Percentiles rank a stretch among this genome's conserved stretches.
Conservation (phyloP, 2,797 vertebrate genomes). For the Spizella passerina region DNA sequence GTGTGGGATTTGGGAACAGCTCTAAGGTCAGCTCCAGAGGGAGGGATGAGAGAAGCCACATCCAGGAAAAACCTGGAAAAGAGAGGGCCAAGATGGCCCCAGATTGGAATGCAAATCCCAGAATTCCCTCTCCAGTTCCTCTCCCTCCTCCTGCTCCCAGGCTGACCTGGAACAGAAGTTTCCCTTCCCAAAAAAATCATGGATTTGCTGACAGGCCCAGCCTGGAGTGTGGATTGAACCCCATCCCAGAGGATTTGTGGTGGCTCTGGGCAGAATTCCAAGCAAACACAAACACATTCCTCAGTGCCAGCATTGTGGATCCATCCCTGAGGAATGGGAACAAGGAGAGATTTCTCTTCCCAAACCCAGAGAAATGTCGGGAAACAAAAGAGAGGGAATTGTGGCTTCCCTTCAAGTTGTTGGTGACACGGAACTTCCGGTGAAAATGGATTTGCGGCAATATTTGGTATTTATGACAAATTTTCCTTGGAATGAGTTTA, state of each 20-base stretch:
- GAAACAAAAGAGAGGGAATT: background rate
- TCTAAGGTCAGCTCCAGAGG: fast-evolving
- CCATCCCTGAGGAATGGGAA: background rate
- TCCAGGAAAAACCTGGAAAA: background rate
- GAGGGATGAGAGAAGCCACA: background rate
- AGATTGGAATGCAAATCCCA: background rate
- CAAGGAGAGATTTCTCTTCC: background rate
- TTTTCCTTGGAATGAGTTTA: background rate
- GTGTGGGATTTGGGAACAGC: background rate
- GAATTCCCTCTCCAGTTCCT: background rate
- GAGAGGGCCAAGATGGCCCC: background rate
- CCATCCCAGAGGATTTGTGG: background rate
- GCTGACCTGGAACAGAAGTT: background rate
- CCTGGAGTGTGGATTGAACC: background rate
- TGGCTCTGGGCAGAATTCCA: background rate
- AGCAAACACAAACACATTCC: background rate
- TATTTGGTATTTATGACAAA: background rate
- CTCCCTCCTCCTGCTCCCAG: background rate
- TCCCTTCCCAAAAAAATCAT: background rate
- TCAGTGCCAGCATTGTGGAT: background rate
- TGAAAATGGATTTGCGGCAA: background rate
- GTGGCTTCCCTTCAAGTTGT: background rate
- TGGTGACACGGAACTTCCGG: background rate
- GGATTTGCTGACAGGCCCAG: background rate
- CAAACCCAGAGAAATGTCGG: fast-evolving